phyloP scores from a whole-genome alignment of 2,888 invertebrate species.

The Endotricha flammealis region DNA sequence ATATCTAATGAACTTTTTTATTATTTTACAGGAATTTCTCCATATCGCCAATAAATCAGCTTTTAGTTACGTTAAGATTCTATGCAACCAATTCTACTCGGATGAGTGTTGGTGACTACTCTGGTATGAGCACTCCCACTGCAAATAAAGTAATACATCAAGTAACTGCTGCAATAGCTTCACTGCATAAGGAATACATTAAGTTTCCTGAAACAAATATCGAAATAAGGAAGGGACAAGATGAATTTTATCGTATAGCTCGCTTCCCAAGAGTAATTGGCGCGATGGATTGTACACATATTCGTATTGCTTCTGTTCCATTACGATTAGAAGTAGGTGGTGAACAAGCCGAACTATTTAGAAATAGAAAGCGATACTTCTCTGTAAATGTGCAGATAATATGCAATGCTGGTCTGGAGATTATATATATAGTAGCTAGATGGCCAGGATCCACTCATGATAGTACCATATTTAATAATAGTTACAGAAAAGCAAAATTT shows the following conservation, averaged over 20 bases:
- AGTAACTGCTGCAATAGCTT: conserved; percentile 6
- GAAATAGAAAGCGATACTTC: conserved; percentile 4
- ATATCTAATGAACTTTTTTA: no score
- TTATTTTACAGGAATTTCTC: conserved; percentile 9
- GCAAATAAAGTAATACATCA: conserved; percentile 7
- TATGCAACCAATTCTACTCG: conserved; percentile 11
- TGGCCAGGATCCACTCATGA: conserved; percentile 6
- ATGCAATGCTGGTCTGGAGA: conserved; percentile 3
- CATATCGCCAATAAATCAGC: conserved; percentile 9
- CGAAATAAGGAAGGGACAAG: conserved; percentile 4
- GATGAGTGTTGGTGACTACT: conserved; percentile 8
- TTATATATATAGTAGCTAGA: no score
- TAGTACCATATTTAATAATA: conserved; percentile 5
- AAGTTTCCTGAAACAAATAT: not conserved
- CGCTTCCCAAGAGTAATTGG: conserved; percentile 7
- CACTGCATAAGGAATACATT: conserved; percentile 2
- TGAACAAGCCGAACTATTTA: not conserved
- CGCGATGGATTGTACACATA: conserved; percentile 7
- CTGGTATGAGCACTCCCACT: conserved; percentile 10
- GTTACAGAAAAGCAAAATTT: conserved; percentile 14
- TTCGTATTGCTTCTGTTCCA: not conserved
- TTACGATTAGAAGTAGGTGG: no score
- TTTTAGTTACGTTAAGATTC: conserved; percentile 10
- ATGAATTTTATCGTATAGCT: no score
- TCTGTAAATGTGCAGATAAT: conserved; percentile 4